These are phyloP conservation scores for Drosophila borborema DNA, from an alignment of 2,888 invertebrate species.

Conservation along the genomic window DNA sequence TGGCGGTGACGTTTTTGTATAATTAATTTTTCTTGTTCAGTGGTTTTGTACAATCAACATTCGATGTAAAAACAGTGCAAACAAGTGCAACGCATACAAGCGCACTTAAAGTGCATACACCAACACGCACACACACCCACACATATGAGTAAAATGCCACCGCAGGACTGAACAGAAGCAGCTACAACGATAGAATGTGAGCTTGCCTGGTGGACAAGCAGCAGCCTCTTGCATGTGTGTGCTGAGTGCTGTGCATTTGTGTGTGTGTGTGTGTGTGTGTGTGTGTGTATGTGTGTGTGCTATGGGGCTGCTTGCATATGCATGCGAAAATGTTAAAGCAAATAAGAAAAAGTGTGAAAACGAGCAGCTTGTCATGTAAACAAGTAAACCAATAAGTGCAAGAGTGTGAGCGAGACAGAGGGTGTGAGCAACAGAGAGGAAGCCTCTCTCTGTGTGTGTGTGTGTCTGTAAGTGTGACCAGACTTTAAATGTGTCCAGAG, in stretches of 20 bases:
- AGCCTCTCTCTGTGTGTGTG: too few relatives aligned
- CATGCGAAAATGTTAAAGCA: constrained; percentile 80
- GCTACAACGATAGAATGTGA: constrained; percentile 50
- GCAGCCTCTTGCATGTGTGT: constrained; percentile 21
- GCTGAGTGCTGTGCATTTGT: constrained; percentile 9
- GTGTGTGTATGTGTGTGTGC: constrained; percentile 32
- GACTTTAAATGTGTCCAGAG: constrained; percentile 54
- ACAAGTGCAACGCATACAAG: constrained; percentile 76
- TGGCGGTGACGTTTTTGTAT: constrained; percentile 83
- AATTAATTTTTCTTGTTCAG: constrained; percentile 85
- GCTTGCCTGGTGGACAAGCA: constrained; percentile 39
- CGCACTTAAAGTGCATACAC: constrained; percentile 72
- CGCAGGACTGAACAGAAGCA: constrained; percentile 68
- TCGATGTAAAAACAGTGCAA: constrained; percentile 78
- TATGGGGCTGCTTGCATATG: constrained; percentile 76
- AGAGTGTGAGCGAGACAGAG: constrained; percentile 33
- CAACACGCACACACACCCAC: constrained; percentile 24
- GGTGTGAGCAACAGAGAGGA: neutral
- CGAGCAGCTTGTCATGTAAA: constrained; percentile 81
- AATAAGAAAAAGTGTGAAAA: constrained; percentile 81
- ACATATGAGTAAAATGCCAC: constrained; percentile 57
- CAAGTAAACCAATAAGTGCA: constrained; percentile 80
- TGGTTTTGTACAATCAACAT: constrained; percentile 84
- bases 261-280: constrained; percentile 8
- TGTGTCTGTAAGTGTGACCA: constrained; percentile 17